Base-by-base conservation (phyloP, 2,797 vertebrate genomes). In the Chaenodraco wilsoni region DNA sequence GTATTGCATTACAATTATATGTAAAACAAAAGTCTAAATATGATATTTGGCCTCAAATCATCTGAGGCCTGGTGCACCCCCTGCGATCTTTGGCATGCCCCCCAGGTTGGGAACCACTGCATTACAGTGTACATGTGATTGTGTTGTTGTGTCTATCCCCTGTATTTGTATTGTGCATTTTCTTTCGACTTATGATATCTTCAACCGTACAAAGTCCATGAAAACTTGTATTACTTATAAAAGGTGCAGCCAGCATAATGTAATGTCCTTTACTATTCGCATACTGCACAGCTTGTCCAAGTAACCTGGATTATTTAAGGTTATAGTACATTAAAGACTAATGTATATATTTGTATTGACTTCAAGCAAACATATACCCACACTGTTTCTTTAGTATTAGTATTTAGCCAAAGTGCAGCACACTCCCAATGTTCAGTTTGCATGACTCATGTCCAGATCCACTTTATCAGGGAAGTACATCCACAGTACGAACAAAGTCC, bases 371-470 rank as follows among this genome's bases (percentile, higher is more conserved):
- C 21, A 60, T 27, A 44, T 16, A 4, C 6, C 3, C 0, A 21
- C 3, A 21, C 10, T 27, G 50, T 44, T 41, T 19, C 37, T 49
- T 62, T 19, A 63, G 44, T 27, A 27, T 27, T 27, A 27, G 23
- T 50, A 37, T 9, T 41, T 12, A 48, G 12, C 9, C 9, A 14
- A n/a, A 52, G 41, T 17, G 21, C 46, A 73, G 52, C 43, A 60
- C 50, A 56, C 50, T 50, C 50, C 33, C 37, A 65, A 0, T 4
- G 56, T 46, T 72, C 23, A 27, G 37, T 46, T 27, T 27, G 23
- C 8, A 14, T 72, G 72, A 78, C 43, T 83, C 67, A 62, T 9
- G 15, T 1, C 31, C 65, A 65, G 37, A 62, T 74, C 58, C 16
- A 52, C 44, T 56, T 63, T 17, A 46, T 63, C 19, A 48, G 23